A percentile compares a stretch with the other conserved stretches of the same genome.
These are phyloP conservation scores for Oncopodura yosiiana DNA, from an alignment of 1,140 invertebrate genomes.

Conservation along the genomic window DNA sequence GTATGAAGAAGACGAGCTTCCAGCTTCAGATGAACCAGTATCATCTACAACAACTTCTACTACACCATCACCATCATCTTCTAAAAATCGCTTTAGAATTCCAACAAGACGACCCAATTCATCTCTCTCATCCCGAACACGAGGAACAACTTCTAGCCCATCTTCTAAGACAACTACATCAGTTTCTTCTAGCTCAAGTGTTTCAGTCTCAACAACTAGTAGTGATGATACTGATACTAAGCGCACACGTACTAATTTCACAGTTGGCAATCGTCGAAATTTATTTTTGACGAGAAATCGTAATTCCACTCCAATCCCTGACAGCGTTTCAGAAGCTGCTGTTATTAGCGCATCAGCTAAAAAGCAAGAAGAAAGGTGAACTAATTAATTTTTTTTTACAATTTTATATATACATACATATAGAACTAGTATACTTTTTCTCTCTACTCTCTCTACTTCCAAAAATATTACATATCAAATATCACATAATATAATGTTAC, in stretches of 20 bases:
- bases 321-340: conserved; percentile 9
- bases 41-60: conserved; percentile 39
- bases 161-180: conserved; percentile 35
- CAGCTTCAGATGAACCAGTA: conserved; percentile 26
- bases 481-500: no score
- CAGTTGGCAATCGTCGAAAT: conserved; percentile 36
- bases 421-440: no score
- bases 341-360: background rate
- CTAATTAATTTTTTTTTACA: background rate
- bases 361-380: conserved; percentile 28
- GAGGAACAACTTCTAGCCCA: conserved; percentile 42
- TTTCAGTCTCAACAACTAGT: conserved; percentile 34
- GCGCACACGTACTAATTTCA: conserved; percentile 12
- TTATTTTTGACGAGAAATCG: conserved; percentile 32
- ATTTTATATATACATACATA: no score
- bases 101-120: conserved; percentile 33
- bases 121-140: conserved; percentile 38
- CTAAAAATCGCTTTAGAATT: conserved; percentile 14
- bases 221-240: background rate
- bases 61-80: conserved; percentile 8
- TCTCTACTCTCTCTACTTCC: no score
- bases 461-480: no score
- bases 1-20: background rate
- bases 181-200: conserved; percentile 31
- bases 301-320: conserved; percentile 30